Evolutionary conservation across 2,888 invertebrate genomes (phyloP).

Genomic region (Drosophila rubida): DNA sequence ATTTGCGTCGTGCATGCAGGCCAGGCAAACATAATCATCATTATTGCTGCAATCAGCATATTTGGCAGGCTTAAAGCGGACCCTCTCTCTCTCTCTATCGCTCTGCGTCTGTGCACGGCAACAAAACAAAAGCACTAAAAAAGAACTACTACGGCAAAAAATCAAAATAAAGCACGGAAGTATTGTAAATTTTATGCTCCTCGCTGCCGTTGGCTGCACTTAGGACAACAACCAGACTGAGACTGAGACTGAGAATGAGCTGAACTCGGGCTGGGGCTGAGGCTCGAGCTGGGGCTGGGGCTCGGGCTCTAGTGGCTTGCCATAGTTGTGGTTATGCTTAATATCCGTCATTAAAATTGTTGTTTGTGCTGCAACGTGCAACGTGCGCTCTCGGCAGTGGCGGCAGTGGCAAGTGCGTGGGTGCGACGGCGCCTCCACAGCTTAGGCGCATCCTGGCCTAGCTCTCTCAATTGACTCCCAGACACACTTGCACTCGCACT

Average conservation of each 20-base stretch:
- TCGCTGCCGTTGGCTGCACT: slow-evolving; percentile 28
- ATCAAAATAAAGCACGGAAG: slow-evolving; percentile 53
- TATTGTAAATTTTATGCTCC: slow-evolving; percentile 60
- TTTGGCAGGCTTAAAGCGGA: slow-evolving; percentile 66
- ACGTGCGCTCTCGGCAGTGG: slow-evolving; percentile 19
- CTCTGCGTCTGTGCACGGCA: slow-evolving; percentile 18
- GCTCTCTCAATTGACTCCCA: slow-evolving; percentile 1
- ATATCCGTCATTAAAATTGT: slow-evolving; percentile 77
- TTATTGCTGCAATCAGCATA: slow-evolving; percentile 78
- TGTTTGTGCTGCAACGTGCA: slow-evolving; percentile 57
- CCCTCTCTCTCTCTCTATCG: neutral
- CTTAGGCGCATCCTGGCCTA: slow-evolving; percentile 46
- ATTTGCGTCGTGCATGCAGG: slow-evolving; percentile 77
- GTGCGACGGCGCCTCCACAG: slow-evolving; percentile 28
- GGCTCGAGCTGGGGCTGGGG: neutral
- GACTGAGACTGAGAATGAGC: neutral
- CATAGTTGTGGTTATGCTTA: slow-evolving; percentile 73
- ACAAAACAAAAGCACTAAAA: neutral
- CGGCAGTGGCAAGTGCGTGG: slow-evolving; percentile 53
- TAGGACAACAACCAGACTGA: neutral
- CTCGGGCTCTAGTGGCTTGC: slow-evolving; percentile 30
- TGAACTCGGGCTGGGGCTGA: neutral
- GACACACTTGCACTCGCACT: too few species aligned
- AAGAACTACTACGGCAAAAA: neutral
- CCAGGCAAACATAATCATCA: slow-evolving; percentile 77